Conservation (phyloP, 2,797 vertebrate genomes). For the Sarcoramphus papa region DNA sequence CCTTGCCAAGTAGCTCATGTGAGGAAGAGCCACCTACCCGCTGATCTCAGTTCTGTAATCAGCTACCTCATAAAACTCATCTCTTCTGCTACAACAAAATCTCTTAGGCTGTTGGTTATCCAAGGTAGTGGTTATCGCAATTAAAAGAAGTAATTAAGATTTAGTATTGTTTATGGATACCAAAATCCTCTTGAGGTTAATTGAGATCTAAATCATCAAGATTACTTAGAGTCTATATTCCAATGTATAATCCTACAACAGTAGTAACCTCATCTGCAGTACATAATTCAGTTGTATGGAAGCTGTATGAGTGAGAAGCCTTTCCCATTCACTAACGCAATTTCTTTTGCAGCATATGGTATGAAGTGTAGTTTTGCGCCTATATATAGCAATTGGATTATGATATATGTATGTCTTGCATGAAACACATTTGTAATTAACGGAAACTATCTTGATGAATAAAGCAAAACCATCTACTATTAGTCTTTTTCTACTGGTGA, state of each 20-base stretch:
- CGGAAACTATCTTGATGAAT: background rate
- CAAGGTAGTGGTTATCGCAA: background rate
- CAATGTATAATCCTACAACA: fast-evolving
- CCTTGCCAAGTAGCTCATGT: background rate
- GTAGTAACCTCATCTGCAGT: background rate
- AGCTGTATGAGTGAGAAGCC: background rate
- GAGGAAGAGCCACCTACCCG: background rate
- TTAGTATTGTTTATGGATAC: background rate
- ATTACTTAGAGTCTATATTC: background rate
- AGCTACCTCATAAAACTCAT: background rate
- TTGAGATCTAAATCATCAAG: background rate
- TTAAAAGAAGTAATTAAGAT: background rate
- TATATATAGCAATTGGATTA: background rate
- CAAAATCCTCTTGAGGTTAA: background rate
- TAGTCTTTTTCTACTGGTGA: background rate
- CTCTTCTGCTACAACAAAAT: background rate
- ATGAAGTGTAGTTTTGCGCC: background rate
- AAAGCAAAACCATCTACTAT: background rate
- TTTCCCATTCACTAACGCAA: background rate
- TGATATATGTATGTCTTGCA: background rate
- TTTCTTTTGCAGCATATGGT: background rate
- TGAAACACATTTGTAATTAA: background rate
- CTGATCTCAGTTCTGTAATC: background rate
- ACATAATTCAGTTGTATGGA: background rate
- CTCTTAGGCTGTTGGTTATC: background rate